phyloP scores from a whole-genome alignment of 2,888 invertebrate species.

The Xanthia icteritia region DNA sequence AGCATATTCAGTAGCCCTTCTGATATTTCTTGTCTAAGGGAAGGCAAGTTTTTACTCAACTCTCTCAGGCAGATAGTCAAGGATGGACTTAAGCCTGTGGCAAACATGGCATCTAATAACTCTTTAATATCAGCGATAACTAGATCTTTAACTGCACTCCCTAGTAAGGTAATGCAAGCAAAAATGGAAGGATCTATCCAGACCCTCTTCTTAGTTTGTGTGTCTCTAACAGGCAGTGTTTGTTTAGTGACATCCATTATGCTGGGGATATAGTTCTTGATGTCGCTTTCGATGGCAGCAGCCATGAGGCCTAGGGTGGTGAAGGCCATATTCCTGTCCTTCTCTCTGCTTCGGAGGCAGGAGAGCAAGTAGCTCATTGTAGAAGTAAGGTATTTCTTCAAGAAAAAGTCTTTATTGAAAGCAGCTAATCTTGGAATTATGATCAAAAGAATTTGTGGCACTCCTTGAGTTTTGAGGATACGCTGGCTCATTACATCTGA shows the following conservation, averaged over 20 bases:
- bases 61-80: conserved; percentile 97
- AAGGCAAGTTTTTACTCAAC: conserved; percentile 96
- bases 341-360: conserved; percentile 94
- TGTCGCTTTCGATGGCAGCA: conserved; percentile 95
- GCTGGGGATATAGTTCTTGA: conserved; percentile 94
- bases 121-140: conserved; percentile 95
- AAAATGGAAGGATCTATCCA: conserved; percentile 97
- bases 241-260: conserved; percentile 96
- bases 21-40: conserved; percentile 96
- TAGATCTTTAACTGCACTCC: conserved; percentile 95
- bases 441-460: conserved; percentile 96
- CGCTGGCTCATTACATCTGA: conserved; percentile 95
- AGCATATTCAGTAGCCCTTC: conserved; percentile 97
- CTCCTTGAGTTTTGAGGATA: conserved; percentile 93
- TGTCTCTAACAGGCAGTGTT: conserved; percentile 94
- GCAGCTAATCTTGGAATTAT: conserved; percentile 98
- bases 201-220: conserved; percentile 93
- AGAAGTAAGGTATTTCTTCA: conserved; percentile 93
- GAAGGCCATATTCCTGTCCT: conserved; percentile 96
- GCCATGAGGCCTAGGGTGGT: conserved; percentile 97
- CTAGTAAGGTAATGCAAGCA: conserved; percentile 97
- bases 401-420: conserved; percentile 96
- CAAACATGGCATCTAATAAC: conserved; percentile 97
- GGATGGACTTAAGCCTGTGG: conserved; percentile 97
- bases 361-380: conserved; percentile 95